Evolutionary conservation across 2,113 vertebrate species (phyloP), one percentile per base, ranked within the genome.

Genomic region (Desmodus rotundus): DNA sequence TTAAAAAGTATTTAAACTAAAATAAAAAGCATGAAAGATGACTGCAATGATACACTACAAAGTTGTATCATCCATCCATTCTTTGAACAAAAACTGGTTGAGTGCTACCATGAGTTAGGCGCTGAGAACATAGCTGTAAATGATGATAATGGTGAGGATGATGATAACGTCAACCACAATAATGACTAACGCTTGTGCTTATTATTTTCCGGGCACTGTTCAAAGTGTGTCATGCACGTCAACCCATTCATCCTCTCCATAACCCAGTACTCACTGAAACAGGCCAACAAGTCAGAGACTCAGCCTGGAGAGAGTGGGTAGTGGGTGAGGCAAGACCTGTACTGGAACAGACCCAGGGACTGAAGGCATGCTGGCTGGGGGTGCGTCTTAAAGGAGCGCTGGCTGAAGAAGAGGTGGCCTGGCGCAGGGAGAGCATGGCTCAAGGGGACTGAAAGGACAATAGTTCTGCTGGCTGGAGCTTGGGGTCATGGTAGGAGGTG

Each of bases 1-100:
- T 92, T 16, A 7, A 92, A 72, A 85, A 45, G 14, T 14, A 81
- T 73, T 81, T 38, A 90, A 93, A 54, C 41, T 94, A 93, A 95
- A 97, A 38, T 52, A 80, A 87, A 87, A 92, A 83, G 16, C 41
- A 61, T 45, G 20, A 16, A 65, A 85, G 45, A 88, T 77, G 52
- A 81, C 47, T 45, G 33, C 47, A 78, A 15, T 47, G 77, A 67
- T 24, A 54, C 2, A 54, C 24, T 20, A 38, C 5, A 68, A 13
- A 54, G 28, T 82, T 52, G 67, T 90, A 84, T 95, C 50, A n/a
- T 73, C 56, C 61, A 26, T 74, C 89, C 36, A 5, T 72, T 72
- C 52, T 86, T 41, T 67, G 65, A 76, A 45, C 28, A 63, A 73
- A 78, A 41, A 84, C 50, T 9, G 31, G 47, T 20, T 45, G 74